Evolutionary conservation across 2,113 vertebrate genomes (phyloP).

Genomic region (Eurystomus gularis): DNA sequence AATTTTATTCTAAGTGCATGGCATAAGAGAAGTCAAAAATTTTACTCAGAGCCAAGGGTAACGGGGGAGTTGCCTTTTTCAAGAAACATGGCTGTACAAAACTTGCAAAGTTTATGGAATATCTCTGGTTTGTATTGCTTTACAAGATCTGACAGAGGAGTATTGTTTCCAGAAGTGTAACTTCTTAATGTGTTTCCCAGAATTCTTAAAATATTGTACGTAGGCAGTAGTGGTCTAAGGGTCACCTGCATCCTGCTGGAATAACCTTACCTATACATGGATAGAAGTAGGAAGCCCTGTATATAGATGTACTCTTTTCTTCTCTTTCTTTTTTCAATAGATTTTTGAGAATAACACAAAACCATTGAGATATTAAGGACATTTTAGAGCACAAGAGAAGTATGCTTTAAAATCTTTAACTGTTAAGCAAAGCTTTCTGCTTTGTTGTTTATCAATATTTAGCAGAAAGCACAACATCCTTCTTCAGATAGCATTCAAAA

Average conservation of each 20-base stretch:
- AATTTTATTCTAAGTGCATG: conserved; percentile 42
- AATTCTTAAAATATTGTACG: conserved; percentile 45
- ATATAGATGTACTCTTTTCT: not conserved
- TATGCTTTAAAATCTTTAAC: not conserved
- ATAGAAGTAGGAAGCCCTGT: not conserved
- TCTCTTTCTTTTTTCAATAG: not conserved
- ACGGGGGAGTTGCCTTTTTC: conserved; percentile 35
- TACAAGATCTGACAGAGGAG: conserved; percentile 56
- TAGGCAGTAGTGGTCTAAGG: conserved; percentile 12
- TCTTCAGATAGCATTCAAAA: conserved; percentile 26
- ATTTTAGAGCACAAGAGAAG: not conserved
- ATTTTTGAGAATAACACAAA: not conserved
- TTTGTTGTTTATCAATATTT: not conserved
- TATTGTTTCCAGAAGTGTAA: conserved; percentile 61
- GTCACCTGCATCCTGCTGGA: conserved; percentile 27
- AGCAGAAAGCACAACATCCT: conserved; percentile 21
- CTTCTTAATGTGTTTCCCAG: conserved; percentile 64
- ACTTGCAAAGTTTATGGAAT: conserved; percentile 54
- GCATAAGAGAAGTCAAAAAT: conserved; percentile 36
- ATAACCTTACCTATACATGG: not conserved
- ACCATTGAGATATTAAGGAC: not conserved
- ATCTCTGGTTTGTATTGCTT: conserved; percentile 60
- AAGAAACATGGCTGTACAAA: conserved; percentile 29
- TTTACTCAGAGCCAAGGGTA: conserved; percentile 44
- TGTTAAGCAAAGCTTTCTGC: not conserved